A percentile compares a stretch with the other conserved stretches of the same genome.
These are phyloP conservation scores for Pampusana beccarii DNA, from an alignment of 2,113 vertebrate species.

Conservation along the genomic window DNA sequence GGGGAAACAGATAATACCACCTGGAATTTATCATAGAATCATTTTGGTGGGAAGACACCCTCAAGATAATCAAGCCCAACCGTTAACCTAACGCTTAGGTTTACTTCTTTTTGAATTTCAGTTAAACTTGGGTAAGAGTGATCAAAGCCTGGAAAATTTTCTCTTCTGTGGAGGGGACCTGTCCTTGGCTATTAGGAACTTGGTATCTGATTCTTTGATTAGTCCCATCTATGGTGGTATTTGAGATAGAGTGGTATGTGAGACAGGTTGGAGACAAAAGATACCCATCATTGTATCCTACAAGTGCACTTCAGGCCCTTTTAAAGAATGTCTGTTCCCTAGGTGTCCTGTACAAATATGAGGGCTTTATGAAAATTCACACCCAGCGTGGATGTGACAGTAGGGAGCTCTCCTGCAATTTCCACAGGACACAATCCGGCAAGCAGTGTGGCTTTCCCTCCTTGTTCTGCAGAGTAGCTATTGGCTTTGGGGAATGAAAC, in stretches of 20 bases:
- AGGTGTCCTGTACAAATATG: neutral
- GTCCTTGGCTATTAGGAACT: neutral
- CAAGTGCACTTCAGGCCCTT: neutral
- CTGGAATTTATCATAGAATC: neutral
- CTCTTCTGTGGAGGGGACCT: neutral
- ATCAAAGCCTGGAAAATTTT: neutral
- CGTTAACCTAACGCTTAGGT: neutral
- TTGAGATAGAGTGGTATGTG: neutral
- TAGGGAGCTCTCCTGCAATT: neutral
- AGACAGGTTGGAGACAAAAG: neutral
- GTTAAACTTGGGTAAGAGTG: neutral
- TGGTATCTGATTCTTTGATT: neutral
- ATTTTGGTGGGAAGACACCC: too few species aligned
- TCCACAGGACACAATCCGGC: neutral
- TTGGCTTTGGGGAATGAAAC: neutral
- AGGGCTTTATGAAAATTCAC: neutral
- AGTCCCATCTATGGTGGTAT: neutral
- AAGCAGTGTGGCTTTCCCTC: neutral
- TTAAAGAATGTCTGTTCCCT: neutral
- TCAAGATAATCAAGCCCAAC: too few species aligned
- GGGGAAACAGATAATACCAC: neutral
- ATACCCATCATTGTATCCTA: neutral
- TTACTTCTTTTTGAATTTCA: neutral
- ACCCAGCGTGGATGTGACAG: neutral
- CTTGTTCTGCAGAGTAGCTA: neutral